These are phyloP conservation scores for Pemphigus obesinymphae DNA, from an alignment of 1,140 invertebrate genomes.

Conservation along the genomic window DNA sequence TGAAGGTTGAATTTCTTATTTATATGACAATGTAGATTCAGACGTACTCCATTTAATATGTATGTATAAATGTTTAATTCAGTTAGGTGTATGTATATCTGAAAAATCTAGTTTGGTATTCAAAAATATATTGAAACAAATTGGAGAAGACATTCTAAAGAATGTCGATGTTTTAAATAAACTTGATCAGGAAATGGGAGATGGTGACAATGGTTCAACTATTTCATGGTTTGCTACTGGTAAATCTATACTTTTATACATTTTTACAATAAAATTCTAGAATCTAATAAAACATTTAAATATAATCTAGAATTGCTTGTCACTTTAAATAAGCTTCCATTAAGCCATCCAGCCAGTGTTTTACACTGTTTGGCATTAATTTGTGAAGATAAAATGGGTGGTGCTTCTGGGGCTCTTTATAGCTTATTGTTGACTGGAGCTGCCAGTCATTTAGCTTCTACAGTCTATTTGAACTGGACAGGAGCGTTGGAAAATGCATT, in stretches of 20 bases:
- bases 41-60: too few species aligned
- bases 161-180: conserved; percentile 62
- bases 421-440: conserved; percentile 66
- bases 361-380: conserved; percentile 57
- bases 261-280: neutral
- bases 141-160: conserved; percentile 55
- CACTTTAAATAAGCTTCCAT: conserved; percentile 44
- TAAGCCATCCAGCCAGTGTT: conserved; percentile 53
- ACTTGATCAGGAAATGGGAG: conserved; percentile 70
- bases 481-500: conserved; percentile 55
- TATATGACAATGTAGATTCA: too few species aligned
- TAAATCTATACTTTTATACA: conserved; percentile 44
- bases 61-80: too few species aligned
- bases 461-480: conserved; percentile 51
- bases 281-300: too few species aligned
- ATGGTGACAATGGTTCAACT: conserved; percentile 77
- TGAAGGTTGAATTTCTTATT: too few species aligned
- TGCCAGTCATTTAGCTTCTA: conserved; percentile 46
- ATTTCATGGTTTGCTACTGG: conserved; percentile 61
- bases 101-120: conserved; percentile 51
- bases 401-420: conserved; percentile 67
- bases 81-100: conserved; percentile 49
- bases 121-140: conserved; percentile 53
- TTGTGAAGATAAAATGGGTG: conserved; percentile 64
- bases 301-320: neutral